Conservation (phyloP, 2,888 invertebrate species). For the Lamproptera curius region DNA sequence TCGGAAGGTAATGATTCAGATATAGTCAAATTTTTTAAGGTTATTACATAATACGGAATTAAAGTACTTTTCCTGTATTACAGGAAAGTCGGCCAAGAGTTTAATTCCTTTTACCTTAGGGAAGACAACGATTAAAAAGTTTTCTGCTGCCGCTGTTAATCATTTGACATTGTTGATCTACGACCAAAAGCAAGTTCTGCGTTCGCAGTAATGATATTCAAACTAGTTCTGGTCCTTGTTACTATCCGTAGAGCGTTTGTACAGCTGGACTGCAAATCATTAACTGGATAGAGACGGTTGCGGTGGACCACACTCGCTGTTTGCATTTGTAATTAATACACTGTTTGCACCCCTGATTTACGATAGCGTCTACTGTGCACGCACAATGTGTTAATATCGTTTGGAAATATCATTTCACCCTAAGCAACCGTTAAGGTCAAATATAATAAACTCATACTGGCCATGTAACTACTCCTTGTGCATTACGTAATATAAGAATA, state of each 20-base stretch:
- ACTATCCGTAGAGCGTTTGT: slow-evolving; percentile 25
- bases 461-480: background rate
- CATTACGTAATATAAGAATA: too few relatives aligned
- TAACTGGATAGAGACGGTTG: slow-evolving; percentile 73
- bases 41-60: too few relatives aligned
- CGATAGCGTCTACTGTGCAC: slow-evolving; percentile 63
- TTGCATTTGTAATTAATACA: slow-evolving; percentile 78
- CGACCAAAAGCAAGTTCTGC: too few relatives aligned
- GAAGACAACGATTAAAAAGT: too few relatives aligned
- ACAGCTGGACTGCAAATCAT: slow-evolving; percentile 71
- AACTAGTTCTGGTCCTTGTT: slow-evolving; percentile 24
- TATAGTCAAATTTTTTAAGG: too few relatives aligned
- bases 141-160: too few relatives aligned
- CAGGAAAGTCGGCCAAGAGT: too few relatives aligned
- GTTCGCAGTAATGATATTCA: slow-evolving; percentile 1
- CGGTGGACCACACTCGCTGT: slow-evolving; percentile 73
- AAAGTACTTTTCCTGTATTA: too few relatives aligned
- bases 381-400: slow-evolving; percentile 75
- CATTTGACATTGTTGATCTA: too few relatives aligned
- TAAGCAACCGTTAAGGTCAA: background rate
- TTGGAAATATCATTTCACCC: slow-evolving; percentile 50
- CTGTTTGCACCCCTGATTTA: slow-evolving; percentile 76
- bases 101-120: too few relatives aligned
- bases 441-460: too few relatives aligned
- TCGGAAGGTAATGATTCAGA: too few relatives aligned